Evolutionary conservation across 2,888 invertebrate genomes (phyloP).

Genomic region (Meiosimyza decipiens): DNA sequence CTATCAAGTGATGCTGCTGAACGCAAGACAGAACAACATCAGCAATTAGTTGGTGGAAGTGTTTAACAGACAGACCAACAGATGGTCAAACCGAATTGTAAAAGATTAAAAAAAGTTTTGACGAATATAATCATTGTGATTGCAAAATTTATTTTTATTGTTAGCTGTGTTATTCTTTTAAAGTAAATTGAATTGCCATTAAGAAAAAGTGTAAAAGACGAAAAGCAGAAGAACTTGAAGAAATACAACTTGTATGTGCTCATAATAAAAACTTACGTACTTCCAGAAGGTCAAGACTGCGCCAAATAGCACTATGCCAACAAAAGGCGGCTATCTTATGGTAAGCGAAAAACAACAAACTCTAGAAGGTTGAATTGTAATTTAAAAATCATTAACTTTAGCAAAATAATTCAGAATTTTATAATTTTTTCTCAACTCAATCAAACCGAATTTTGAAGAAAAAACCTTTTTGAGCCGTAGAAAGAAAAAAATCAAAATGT

Average conservation of each 20-base stretch:
- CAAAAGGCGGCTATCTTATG: too few species aligned
- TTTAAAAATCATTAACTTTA: slow-evolving; percentile 12
- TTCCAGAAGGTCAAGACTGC: too few species aligned
- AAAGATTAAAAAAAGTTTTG: too few species aligned
- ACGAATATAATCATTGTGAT: neutral
- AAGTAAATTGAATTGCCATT: slow-evolving; percentile 1
- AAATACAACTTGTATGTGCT: neutral
- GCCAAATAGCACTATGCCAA: too few species aligned
- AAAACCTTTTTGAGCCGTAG: neutral
- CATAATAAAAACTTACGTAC: too few species aligned
- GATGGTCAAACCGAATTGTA: too few species aligned
- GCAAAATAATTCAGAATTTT: neutral
- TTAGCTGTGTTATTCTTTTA: neutral
- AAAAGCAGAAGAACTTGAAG: neutral
- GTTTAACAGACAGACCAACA: too few species aligned
- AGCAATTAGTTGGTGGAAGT: neutral
- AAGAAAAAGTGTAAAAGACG: neutral
- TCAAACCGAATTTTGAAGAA: neutral
- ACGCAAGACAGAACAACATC: neutral
- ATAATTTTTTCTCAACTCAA: neutral
- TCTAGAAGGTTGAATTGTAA: neutral
- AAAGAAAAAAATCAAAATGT: neutral
- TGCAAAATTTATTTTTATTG: neutral
- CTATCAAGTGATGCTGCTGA: too few species aligned
- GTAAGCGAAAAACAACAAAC: too few species aligned